These are phyloP conservation scores for Nomada goodeniana DNA, from an alignment of 2,888 invertebrate species.

Conservation along the genomic window DNA sequence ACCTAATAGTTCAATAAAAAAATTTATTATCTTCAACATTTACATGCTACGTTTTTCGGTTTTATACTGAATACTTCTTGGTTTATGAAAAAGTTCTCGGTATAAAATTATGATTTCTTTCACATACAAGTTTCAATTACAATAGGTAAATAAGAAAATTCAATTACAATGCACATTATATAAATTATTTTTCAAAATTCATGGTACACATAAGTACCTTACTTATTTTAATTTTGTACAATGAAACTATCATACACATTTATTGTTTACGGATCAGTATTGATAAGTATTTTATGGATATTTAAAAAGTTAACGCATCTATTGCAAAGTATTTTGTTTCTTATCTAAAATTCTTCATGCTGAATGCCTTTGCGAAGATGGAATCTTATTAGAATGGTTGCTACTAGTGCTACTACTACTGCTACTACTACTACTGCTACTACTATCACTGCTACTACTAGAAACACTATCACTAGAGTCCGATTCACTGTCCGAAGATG, in stretches of 20 bases:
- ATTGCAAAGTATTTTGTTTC: background rate
- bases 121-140: background rate
- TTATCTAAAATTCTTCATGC: conserved; percentile 11
- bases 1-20: conserved; percentile 21
- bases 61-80: conserved; percentile 32
- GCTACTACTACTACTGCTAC: conserved; percentile 71
- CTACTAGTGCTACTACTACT: conserved; percentile 70
- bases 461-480: conserved; percentile 77
- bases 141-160: conserved; percentile 11
- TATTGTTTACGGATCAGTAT: background rate
- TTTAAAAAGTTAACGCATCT: conserved; percentile 20
- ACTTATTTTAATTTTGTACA: conserved; percentile 43
- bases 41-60: background rate
- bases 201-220: conserved; percentile 42
- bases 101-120: conserved; percentile 16
- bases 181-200: conserved; percentile 41
- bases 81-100: conserved; percentile 10
- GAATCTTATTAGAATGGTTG: conserved; percentile 34
- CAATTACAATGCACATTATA: conserved; percentile 13
- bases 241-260: conserved; percentile 25
- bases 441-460: conserved; percentile 73
- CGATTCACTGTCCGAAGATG: conserved; percentile 79
- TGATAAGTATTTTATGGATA: conserved; percentile 20
- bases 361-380: conserved; percentile 14
- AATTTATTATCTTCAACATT: conserved; percentile 10